Evolutionary conservation across 2,113 vertebrate genomes (phyloP).

Genomic region (Tenrec ecaudatus): DNA sequence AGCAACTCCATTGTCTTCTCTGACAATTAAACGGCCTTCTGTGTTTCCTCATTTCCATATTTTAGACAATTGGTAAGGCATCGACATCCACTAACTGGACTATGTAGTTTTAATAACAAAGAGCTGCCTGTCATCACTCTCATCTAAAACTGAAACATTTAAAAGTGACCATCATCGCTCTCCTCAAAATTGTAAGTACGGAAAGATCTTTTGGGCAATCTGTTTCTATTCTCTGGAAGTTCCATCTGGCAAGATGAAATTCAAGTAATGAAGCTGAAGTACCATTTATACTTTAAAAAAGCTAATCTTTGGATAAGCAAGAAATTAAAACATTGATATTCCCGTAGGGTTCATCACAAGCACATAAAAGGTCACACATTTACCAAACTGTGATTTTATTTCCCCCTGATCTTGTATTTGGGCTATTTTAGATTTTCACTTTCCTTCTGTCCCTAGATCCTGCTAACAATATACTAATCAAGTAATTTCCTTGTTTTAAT

Average conservation of each 20-base stretch:
- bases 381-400: background rate
- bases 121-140: background rate
- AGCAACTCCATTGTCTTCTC: background rate
- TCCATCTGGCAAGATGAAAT: slow-evolving; percentile 71
- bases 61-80: background rate
- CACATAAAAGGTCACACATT: slow-evolving; percentile 64
- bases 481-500: slow-evolving; percentile 25
- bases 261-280: slow-evolving; percentile 71
- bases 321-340: slow-evolving; percentile 73
- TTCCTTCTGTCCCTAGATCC: slow-evolving; percentile 60
- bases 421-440: slow-evolving; percentile 57
- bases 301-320: slow-evolving; percentile 70
- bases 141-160: background rate
- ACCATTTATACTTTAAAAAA: slow-evolving; percentile 73
- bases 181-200: background rate
- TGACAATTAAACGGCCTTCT: background rate
- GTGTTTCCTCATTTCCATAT: background rate
- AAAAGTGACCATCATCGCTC: background rate
- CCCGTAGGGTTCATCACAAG: slow-evolving; percentile 61
- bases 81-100: background rate
- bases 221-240: slow-evolving; percentile 73
- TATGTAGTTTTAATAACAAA: background rate
- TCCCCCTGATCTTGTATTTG: background rate
- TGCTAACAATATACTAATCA: slow-evolving; percentile 63
- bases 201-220: slow-evolving; percentile 52